Evolutionary conservation across 2,797 vertebrate genomes (phyloP), one percentile per base, ranked within the genome.

Genomic region (Spinus olivaceus): DNA sequence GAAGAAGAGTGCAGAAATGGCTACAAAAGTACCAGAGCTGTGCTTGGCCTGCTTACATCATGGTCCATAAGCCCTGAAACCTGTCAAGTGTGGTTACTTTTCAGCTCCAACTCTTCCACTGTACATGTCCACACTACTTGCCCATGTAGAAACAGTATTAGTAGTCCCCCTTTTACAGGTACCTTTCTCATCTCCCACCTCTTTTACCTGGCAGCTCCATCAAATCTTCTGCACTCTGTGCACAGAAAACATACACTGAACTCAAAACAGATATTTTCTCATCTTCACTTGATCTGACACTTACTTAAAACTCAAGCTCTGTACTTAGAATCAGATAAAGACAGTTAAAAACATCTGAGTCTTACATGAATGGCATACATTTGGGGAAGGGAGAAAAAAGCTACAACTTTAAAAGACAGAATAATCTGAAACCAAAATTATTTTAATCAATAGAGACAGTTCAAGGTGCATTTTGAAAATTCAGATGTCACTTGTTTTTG

Each of bases 1-100:
- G 69, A 76, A 86, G 39, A 54, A 12, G 15, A 25, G 17, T 72
- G 32, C 50, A 91, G 72, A 73, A 89, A 80, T 35, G 30, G 56
- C 23, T n/a, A 50, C 51, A 70, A 72, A 80, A 71, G 59, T 24
- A 60, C 17, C 49, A 73, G n/a, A 84, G 24, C 33, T 64, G 15
- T 63, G 32, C 28, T 39, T 78, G 44, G 24, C 35, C 59, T 51
- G 41, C 24, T 69, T 65, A 18, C 35, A 14, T 27, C 25, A 46
- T 13, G n/a, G 65, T 47, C 61, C 59, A 35, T 27, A 50, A 86
- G 19, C 12, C 33, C 30, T 53, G 44, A 63, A 65, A 56, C 8
- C 11, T 6, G 9, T 56, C 33, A 13, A 6, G 4, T 3, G 17
- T 0, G 1, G 22, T n/a, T 17, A 9, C 25, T 78, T 74, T 66